Percentiles rank a stretch among this genome's conserved stretches.
Evolutionary conservation across 2,888 invertebrate species (phyloP).

Genomic region (Eupeodes luniger): DNA sequence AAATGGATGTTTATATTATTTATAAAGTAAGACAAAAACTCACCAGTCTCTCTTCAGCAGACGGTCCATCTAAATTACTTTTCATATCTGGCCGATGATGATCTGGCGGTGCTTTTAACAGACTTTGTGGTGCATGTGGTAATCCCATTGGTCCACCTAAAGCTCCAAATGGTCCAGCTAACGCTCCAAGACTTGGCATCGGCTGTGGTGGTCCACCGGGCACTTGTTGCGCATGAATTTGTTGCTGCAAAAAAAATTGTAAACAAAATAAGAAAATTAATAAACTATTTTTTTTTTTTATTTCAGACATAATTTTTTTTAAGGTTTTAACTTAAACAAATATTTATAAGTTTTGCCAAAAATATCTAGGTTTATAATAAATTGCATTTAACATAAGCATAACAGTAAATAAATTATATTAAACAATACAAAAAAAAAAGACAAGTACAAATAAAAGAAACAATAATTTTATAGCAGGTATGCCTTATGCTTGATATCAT

Average conservation of each 20-base stretch:
- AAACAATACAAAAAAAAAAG: too few relatives aligned
- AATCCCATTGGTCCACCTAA: conserved; percentile 84
- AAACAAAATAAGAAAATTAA: conserved; percentile 45
- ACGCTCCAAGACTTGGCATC: conserved; percentile 85
- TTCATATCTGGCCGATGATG: conserved; percentile 84
- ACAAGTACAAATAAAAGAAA: too few relatives aligned
- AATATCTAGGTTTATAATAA: neutral
- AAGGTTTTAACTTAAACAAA: neutral
- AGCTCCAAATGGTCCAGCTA: conserved; percentile 83
- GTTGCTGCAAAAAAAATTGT: conserved; percentile 87
- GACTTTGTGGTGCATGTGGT: conserved; percentile 84
- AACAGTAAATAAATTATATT: conserved; percentile 8
- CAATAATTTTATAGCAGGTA: too few relatives aligned
- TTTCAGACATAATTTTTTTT: neutral
- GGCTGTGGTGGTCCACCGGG: conserved; percentile 86
- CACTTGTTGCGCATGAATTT: conserved; percentile 94
- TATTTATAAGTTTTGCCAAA: conserved; percentile 23
- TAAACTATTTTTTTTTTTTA: conserved; percentile 11
- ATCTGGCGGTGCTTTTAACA: conserved; percentile 84
- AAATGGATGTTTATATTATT: too few relatives aligned
- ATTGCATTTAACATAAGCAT: conserved; percentile 69
- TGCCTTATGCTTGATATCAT: too few relatives aligned
- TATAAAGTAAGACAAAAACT: conserved; percentile 76
- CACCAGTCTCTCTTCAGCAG: conserved; percentile 87
- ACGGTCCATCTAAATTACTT: conserved; percentile 85